phyloP scores from a whole-genome alignment of 2,113 vertebrate species.

The Mohoua ochrocephala region DNA sequence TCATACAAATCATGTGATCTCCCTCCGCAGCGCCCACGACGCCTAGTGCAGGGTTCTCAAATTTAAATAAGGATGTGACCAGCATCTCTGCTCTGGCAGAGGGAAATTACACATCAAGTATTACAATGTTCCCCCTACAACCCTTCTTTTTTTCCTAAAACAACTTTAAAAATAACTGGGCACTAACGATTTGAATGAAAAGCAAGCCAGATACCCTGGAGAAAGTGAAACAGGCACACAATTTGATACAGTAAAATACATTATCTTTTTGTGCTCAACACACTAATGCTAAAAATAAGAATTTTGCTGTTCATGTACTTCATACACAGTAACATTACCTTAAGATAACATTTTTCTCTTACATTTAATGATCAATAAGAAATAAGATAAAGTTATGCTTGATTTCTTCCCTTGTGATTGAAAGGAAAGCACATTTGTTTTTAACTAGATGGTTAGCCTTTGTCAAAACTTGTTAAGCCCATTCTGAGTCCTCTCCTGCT shows the following conservation, averaged over 20 bases:
- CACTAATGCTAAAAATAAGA: background rate
- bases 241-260: background rate
- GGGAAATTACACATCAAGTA: background rate
- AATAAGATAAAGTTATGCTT: background rate
- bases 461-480: background rate
- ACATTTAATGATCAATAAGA: background rate
- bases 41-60: background rate
- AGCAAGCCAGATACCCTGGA: background rate
- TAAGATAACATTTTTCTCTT: background rate
- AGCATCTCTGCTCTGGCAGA: background rate
- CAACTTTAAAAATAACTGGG: background rate
- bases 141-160: background rate
- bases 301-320: background rate
- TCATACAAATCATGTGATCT: background rate
- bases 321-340: background rate
- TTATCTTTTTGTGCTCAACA: background rate
- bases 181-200: background rate
- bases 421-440: background rate
- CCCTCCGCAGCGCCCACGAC: background rate
- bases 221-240: background rate
- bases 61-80: background rate
- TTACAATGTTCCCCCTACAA: background rate
- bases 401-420: background rate
- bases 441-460: background rate
- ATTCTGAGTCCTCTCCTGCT: background rate